Evolutionary conservation across 2,888 invertebrate genomes (phyloP), one percentile per base, ranked within the genome.

Genomic region (Hirtodrosophila confusa): DNA sequence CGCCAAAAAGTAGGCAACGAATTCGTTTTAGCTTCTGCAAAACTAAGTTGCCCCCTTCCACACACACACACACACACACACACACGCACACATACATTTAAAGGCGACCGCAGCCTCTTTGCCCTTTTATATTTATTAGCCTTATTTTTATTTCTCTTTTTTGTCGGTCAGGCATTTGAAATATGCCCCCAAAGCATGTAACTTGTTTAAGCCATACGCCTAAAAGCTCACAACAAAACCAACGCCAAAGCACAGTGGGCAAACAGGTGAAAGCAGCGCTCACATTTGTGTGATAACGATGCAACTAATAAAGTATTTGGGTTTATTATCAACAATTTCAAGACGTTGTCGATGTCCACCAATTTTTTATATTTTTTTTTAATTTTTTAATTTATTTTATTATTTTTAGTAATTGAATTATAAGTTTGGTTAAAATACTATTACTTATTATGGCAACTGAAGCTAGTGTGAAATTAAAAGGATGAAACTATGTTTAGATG

Each of bases 101-200:
- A 35, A 51, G 41, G 43, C 53, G 11, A 63, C 68, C 69, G 27
- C 60, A 55, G 44, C 29, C 31, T 39, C 43, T 58, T 54, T 31
- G 10, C 23, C 43, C 24, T 33, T 53, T 55, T 31, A 41, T 68
- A 64, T 75, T 69, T 65, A 69, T 74, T 74, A 73, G 74, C 73
- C 56, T 65, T 55, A 43, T 57, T 64, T 49, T 40, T 60, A 37
- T 54, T 40, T 43, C 37, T 17, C 23, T 31, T 61, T 55, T 37
- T 17, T 17, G 45, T 31, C 31, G 31, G 48, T 54, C 45, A 49
- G 56, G 56, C 58, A 75, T 60, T 63, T 75, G 65, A 75, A 65
- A 62, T 54, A 74, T 70, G 74, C 48, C 12, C 24, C 33, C 23
- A 47, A 55, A 41, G 60, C 56, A 63, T 64, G 64, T 56, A 66